Evolutionary conservation across 2,888 invertebrate genomes (phyloP).

Genomic region (Gastracanthus pulcherrimus): DNA sequence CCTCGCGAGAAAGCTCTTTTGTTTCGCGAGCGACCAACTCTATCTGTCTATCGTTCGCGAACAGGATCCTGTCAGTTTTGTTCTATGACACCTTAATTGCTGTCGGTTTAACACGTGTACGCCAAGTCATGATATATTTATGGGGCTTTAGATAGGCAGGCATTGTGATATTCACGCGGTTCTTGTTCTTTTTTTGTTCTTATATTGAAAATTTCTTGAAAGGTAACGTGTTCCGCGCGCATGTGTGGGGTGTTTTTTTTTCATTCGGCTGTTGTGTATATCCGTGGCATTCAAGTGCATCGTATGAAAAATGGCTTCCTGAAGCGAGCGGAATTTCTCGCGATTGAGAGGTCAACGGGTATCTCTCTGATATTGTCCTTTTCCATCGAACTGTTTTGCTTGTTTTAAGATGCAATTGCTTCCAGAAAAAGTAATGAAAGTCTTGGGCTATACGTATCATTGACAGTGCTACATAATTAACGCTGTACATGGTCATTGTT

Average conservation of each 20-base stretch:
- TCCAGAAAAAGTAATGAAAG: no score
- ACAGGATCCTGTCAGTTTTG: conserved; percentile 57
- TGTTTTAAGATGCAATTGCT: no score
- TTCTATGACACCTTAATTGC: conserved; percentile 57
- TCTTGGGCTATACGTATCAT: no score
- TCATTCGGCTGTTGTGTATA: neutral
- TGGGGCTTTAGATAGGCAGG: conserved; percentile 26
- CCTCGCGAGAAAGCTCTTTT: conserved; percentile 31
- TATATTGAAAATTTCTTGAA: conserved; percentile 21
- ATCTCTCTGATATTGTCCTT: neutral
- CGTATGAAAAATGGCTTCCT: neutral
- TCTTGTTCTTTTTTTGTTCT: neutral
- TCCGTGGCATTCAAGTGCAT: no score
- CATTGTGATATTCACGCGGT: conserved; percentile 15
- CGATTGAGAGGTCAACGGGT: neutral
- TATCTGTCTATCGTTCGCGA: conserved; percentile 39
- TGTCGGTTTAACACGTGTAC: conserved; percentile 49
- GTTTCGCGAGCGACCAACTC: conserved; percentile 20
- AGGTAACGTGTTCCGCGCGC: neutral
- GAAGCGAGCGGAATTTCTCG: neutral
- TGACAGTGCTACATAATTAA: no score
- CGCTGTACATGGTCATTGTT: no score
- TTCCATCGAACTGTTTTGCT: no score
- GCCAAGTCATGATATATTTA: conserved; percentile 51
- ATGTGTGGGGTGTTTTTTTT: neutral